Base-by-base conservation (phyloP, 2,888 invertebrate genomes). In the Tetragnatha montana region DNA sequence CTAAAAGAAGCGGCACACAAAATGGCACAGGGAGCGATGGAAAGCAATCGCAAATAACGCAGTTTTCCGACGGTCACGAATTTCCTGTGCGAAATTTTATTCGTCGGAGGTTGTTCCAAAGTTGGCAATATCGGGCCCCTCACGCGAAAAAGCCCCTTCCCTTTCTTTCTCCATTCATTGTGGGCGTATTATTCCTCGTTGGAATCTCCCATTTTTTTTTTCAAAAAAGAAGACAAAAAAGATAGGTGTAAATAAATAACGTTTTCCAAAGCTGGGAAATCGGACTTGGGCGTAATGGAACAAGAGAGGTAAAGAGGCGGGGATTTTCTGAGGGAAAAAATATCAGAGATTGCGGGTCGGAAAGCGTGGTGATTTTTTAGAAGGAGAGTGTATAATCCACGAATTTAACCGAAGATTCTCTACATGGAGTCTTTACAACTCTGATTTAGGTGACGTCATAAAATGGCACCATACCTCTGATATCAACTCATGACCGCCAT, bases 41-140 rank as follows among this genome's bases (percentile, higher is more conserved):
- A 76, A 75, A 76, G 50, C 21, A 76, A 76, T 76, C 76, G 50
- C 76, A 76, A 50, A 76, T 19, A 50, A 49, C 76, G 49, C 76
- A 76, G 50, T 76, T 76, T 76, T 49, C 50, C 50, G 76, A 21
- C n/a, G 50, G 76, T 76, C 76, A 76, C 76, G 76, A 76, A 76
- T 50, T 76, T 51, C 76, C 76, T 76, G 76, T 50, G 21, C 21
- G 8, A 50, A 50, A 50, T 60, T 60, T 60, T 60, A 60, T 76
- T 50, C 50, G 21, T 50, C 50, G 21, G 50, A 76, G 76, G 76
- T 76, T 76, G 49, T 50, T 76, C 76, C 50, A 76, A 19, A 76
- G 50, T 76, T 76, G n/a, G 76, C 76, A 76, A 50, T 76, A 76
- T 76, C 76, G 21, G 76, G 21, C 14, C 60, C 21, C 73, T 21